Conservation (phyloP, 1,140 invertebrate genomes). For the Aphelenchoides avenae region DNA sequence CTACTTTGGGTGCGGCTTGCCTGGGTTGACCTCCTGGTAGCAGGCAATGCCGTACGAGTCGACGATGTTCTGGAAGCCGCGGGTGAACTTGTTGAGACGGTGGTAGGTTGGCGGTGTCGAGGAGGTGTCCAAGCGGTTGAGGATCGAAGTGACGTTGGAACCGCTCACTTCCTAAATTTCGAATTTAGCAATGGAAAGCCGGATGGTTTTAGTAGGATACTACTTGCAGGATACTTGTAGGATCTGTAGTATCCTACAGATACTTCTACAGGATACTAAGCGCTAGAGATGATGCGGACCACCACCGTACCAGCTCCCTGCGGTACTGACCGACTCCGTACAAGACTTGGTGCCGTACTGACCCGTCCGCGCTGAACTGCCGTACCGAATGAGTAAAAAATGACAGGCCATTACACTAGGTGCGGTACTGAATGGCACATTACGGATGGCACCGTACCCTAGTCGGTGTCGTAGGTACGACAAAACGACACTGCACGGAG, state of each 20-base stretch:
- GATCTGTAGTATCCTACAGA: background rate
- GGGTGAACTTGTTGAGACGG: conserved; percentile 63
- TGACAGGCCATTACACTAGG: background rate
- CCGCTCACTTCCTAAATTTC: conserved; percentile 57
- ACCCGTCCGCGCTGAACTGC: too few relatives aligned
- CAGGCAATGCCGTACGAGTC: conserved; percentile 63
- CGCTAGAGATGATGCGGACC: too few relatives aligned
- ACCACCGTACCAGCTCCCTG: too few relatives aligned
- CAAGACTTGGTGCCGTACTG: too few relatives aligned
- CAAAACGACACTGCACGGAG: conserved; percentile 9
- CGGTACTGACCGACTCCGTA: too few relatives aligned
- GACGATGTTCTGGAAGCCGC: conserved; percentile 62
- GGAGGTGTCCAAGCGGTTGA: conserved; percentile 61
- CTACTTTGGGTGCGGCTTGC: conserved; percentile 65
- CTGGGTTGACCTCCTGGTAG: conserved; percentile 62
- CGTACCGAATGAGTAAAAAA: too few relatives aligned
- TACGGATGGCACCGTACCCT: too few relatives aligned
- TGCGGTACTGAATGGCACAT: too few relatives aligned
- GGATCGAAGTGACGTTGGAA: conserved; percentile 61
- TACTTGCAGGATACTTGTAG: too few relatives aligned
- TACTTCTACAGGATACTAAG: conserved; percentile 6
- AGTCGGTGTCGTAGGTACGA: too few relatives aligned
- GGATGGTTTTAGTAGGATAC: too few relatives aligned
- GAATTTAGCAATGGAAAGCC: too few relatives aligned
- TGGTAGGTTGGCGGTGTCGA: conserved; percentile 61